Conservation (phyloP, 2,797 vertebrate species). For the Pangasius larnaudii region DNA sequence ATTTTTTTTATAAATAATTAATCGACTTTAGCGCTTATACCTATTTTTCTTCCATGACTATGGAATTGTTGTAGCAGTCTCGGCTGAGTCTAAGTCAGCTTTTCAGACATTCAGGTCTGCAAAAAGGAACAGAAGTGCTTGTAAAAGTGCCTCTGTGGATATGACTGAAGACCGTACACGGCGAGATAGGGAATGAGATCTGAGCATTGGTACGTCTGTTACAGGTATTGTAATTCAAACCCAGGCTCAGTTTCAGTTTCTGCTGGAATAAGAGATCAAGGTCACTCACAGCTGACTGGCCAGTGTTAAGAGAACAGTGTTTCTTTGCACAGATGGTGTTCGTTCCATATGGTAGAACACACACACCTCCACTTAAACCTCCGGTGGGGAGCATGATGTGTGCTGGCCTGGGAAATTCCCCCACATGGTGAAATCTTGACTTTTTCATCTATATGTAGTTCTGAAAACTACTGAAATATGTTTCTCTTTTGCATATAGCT, state of each 20-base stretch:
- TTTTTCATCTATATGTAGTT: neutral
- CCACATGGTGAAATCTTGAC: neutral
- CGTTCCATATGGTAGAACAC: neutral
- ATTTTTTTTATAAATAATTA: neutral
- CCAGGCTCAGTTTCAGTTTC: slow-evolving; percentile 43
- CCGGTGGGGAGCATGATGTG: neutral
- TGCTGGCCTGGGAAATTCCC: neutral
- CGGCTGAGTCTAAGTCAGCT: neutral
- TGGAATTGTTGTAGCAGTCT: no score
- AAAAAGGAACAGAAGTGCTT: neutral
- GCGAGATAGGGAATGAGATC: neutral
- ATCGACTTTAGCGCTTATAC: neutral
- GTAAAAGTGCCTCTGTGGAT: neutral
- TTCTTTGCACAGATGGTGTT: slow-evolving; percentile 14
- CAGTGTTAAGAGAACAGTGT: slow-evolving; percentile 20
- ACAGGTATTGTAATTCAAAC: slow-evolving; percentile 46
- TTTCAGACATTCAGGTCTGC: neutral
- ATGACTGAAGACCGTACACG: neutral
- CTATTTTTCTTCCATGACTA: neutral
- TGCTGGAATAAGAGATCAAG: slow-evolving; percentile 27
- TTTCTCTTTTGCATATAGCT: neutral
- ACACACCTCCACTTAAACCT: neutral
- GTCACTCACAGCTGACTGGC: slow-evolving; percentile 29
- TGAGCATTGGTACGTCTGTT: slow-evolving; percentile 33
- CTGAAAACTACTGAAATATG: neutral